Evolutionary conservation across 2,113 vertebrate genomes (phyloP), one percentile per base, ranked within the genome.

Genomic region (Crypturellus undulatus): DNA sequence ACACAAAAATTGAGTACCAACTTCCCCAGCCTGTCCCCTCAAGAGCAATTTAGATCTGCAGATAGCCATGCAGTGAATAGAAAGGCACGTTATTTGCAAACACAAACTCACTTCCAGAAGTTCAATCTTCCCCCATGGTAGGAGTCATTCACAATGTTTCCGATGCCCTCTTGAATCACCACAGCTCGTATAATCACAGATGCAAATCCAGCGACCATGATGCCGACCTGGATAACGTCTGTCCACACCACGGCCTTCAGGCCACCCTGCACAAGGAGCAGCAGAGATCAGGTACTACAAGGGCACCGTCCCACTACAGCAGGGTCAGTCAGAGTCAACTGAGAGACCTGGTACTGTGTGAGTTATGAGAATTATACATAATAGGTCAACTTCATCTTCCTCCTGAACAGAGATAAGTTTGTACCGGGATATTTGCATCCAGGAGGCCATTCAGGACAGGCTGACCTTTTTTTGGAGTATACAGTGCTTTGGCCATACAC

Each of bases 201-300:
- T 1, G 98, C 94, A 94, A 99, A 98, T 45, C 99, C 99, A 94
- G 98, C 98, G 3, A 99, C 64, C 98, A 99, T 99, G 92, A 99
- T 98, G 90, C 97, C 98, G 81, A 99, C 97, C 97, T 99, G 99
- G 94, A 99, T 98, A 59, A 99, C 99, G 3, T 99, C 99, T 8
- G 99, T 99, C 99, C 99, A 99, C 68, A 99, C 98, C 90, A 99
- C 99, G 3, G 99, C 99, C 95, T 99, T 99, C 47, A 99, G 97
- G 65, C 99, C 99, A 1, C 99, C 99, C 99, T 99, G 97, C 19
- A 63, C 14, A 49, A 81, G 67, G 92, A 94, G 93, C 36, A 77
- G 79, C 45, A 96, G 0, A 0, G 5, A 64, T 62, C 91, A 93
- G 79, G 28, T 59, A 90, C 51, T 85, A 25, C 7, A n/a, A 6